Conservation (phyloP, 1,140 invertebrate genomes). For the Trichonephila clavipes region DNA sequence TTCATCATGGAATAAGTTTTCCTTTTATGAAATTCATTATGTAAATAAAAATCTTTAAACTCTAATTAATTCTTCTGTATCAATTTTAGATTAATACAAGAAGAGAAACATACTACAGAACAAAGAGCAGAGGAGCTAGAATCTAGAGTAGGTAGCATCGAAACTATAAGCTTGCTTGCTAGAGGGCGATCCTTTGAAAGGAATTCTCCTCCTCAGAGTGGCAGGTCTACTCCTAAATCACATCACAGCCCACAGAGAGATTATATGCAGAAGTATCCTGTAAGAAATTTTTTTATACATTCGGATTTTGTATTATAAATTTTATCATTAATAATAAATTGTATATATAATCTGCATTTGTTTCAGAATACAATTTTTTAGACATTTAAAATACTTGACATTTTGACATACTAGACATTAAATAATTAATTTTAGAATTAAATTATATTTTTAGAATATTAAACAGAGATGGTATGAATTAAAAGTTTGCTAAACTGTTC, state of each 20-base stretch:
- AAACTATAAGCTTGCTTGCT: slow-evolving; percentile 93
- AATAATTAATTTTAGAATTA: no score
- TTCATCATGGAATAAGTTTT: no score
- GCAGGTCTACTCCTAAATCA: slow-evolving; percentile 89
- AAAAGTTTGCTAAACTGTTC: no score
- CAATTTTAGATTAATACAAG: slow-evolving; percentile 90
- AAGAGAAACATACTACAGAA: slow-evolving; percentile 98
- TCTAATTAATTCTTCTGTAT: background rate
- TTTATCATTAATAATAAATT: no score
- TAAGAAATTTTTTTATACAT: slow-evolving; percentile 80
- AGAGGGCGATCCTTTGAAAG: slow-evolving; percentile 87
- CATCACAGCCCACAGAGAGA: slow-evolving; percentile 89
- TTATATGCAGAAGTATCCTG: slow-evolving; percentile 91
- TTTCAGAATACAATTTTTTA: no score
- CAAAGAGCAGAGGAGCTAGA: slow-evolving; percentile 98
- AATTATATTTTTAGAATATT: no score
- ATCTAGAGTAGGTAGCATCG: slow-evolving; percentile 95
- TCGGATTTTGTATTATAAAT: background rate
- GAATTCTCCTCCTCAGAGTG: slow-evolving; percentile 88
- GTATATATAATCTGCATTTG: no score
- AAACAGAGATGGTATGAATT: no score
- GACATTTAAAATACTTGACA: no score
- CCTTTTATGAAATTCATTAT: no score
- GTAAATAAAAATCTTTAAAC: background rate
- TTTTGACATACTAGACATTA: no score